Conservation (phyloP, 2,888 invertebrate species). For the Panorpa germanica region DNA sequence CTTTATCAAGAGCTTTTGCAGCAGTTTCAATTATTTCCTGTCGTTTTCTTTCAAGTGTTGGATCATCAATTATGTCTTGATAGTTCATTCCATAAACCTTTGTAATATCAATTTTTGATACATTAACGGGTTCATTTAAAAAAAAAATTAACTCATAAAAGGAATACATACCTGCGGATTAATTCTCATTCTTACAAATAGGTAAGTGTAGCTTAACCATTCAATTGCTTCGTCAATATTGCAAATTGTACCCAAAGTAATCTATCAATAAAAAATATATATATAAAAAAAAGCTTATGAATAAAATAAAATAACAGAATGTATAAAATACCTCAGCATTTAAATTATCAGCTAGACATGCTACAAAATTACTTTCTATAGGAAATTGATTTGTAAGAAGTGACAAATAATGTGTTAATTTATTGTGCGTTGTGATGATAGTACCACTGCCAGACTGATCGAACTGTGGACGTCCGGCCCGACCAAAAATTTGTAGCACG, state of each 20-base stretch:
- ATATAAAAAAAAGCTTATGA: background rate
- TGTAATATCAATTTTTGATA: slow-evolving; percentile 1
- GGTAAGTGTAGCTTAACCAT: slow-evolving; percentile 95
- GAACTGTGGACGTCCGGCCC: slow-evolving; percentile 96
- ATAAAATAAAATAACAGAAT: slow-evolving; percentile 13
- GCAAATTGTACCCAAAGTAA: slow-evolving; percentile 87
- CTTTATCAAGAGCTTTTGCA: slow-evolving; percentile 74
- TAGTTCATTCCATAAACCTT: slow-evolving; percentile 42
- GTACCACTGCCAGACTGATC: slow-evolving; percentile 88
- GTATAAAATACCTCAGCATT: slow-evolving; percentile 98
- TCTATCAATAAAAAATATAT: slow-evolving; percentile 34
- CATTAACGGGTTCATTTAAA: background rate
- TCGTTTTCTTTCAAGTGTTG: slow-evolving; percentile 56
- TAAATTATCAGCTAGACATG: slow-evolving; percentile 82
- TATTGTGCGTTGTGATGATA: slow-evolving; percentile 85
- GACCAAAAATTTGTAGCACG: slow-evolving; percentile 94
- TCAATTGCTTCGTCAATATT: slow-evolving; percentile 91
- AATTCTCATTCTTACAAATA: slow-evolving; percentile 82
- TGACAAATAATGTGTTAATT: slow-evolving; percentile 82
- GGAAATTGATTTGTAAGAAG: slow-evolving; percentile 92
- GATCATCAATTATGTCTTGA: slow-evolving; percentile 50
- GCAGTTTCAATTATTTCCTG: slow-evolving; percentile 59
- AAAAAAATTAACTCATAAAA: slow-evolving; percentile 1
- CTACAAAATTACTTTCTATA: slow-evolving; percentile 93
- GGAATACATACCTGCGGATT: slow-evolving; percentile 53